Base-by-base conservation (phyloP, 2,797 vertebrate genomes). In the Alcedo atthis region DNA sequence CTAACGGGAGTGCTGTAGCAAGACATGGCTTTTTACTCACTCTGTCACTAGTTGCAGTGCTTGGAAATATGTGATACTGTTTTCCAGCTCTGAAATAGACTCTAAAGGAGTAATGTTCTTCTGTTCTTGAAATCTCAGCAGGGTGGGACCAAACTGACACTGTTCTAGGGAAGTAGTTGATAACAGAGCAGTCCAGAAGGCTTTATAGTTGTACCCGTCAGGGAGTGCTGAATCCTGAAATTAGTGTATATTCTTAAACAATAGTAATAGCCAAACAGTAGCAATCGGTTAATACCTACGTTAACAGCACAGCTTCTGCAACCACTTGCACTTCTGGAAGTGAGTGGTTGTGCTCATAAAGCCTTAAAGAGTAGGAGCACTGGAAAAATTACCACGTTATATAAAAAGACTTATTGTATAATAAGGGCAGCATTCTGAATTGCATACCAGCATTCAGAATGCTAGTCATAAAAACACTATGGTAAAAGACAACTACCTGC, bases 311-410 rank as follows among this genome's bases (percentile, higher is more conserved):
- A 71, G 55, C 21, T 81, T 68, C 84, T 86, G 70, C 71, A 74
- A 20, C 45, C 51, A 26, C 48, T 88, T 59, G n/a, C 77, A 54
- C 81, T 85, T 73, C 83, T 75, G 74, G 33, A 84, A 94, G 53
- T 81, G 70, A 92, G 74, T 88, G 67, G 40, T 74, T 93, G 46
- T 85, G 77, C 61, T 95, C 40, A 62, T 70, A 55, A 91, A 88
- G 71, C 64, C 55, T 90, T 51, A 64, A 91, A 64, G 86, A 93
- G 79, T 84, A 78, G 91, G 77, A 94, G 48, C 82, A 49, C 77
- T 91, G 66, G 80, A 86, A 91, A 91, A 94, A 93, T 84, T 71
- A 81, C 37, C 40, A 21, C 68, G 37, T 69, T 83, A 80, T 92
- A 87, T 81, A 74, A 81, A 93, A 94, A 90, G 49, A 16, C 43